These are phyloP conservation scores for Ovibos moschatus DNA, from an alignment of 2,113 vertebrate genomes.

Conservation along the genomic window DNA sequence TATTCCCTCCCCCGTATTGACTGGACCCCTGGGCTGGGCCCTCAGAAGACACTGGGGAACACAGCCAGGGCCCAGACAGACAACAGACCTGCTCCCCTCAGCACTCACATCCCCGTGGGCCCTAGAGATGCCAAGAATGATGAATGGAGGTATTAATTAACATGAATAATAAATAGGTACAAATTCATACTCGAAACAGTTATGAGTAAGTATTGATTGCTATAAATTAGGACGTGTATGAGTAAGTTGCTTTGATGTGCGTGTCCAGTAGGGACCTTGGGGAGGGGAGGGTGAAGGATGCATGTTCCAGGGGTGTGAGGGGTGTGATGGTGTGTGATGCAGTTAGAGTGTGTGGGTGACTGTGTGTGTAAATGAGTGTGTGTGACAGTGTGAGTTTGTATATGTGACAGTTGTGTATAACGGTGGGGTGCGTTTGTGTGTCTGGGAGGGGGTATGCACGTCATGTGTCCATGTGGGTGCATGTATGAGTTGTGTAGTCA, in stretches of 20 bases:
- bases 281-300: background rate
- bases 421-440: background rate
- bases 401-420: background rate
- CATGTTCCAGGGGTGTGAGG: background rate
- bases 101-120: background rate
- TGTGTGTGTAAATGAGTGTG: background rate
- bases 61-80: background rate
- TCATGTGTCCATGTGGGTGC: background rate
- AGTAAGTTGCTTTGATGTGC: background rate
- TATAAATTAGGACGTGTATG: fast-evolving
- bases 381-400: background rate
- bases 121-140: background rate
- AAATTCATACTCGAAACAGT: background rate
- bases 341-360: background rate
- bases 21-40: fast-evolving
- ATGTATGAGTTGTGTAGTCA: background rate
- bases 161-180: background rate
- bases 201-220: background rate
- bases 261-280: background rate
- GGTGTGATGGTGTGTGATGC: background rate
- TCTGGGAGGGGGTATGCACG: fast-evolving
- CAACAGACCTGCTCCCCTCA: fast-evolving
- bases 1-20: background rate
- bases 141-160: background rate
- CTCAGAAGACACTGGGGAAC: background rate